Evolutionary conservation across 2,888 invertebrate species (phyloP), one percentile per base, ranked within the genome.

Genomic region (Drosophila colorata): DNA sequence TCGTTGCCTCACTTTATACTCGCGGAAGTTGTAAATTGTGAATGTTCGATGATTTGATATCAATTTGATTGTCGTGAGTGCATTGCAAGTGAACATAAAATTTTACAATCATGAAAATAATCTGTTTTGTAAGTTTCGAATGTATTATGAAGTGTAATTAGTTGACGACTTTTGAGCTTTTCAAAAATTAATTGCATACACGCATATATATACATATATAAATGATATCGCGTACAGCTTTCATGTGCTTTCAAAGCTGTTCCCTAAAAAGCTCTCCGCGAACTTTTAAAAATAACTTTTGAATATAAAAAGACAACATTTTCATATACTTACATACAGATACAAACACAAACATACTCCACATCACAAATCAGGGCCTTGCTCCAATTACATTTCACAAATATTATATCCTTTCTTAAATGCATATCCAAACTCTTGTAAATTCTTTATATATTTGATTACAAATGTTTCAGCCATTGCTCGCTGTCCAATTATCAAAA

Each of bases 11-110:
- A 71, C 40, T 60, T 60, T 51, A 38, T 46, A 60, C 48, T 47
- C 48, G 60, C 85, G 82, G 80, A 85, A 74, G 77, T 64, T 35
- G 43, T 60, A 28, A 52, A 52, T 44, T 74, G 67, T 61, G 61
- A 69, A 63, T 73, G 72, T 57, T 55, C 52, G 49, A 58, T 33
- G 61, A 59, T 64, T 75, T 47, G 37, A 64, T 69, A 64, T 65
- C 52, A 59, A 65, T 43, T 48, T 60, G 51, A 67, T 59, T 51
- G 57, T 63, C 52, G 33, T 37, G 44, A 64, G 41, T 48, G 43
- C 38, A 55, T 43, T 43, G 43, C 38, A 55, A 51, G 43, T 49
- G 56, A 23, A 61, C 23, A 55, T 35, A 8, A 18, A 14, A 35
- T 8, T 18, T 28, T 43, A 7, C 13, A 16, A 16, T 25, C 25